Conservation (phyloP, 2,888 invertebrate species). For the Pharmacophagus antenor region DNA sequence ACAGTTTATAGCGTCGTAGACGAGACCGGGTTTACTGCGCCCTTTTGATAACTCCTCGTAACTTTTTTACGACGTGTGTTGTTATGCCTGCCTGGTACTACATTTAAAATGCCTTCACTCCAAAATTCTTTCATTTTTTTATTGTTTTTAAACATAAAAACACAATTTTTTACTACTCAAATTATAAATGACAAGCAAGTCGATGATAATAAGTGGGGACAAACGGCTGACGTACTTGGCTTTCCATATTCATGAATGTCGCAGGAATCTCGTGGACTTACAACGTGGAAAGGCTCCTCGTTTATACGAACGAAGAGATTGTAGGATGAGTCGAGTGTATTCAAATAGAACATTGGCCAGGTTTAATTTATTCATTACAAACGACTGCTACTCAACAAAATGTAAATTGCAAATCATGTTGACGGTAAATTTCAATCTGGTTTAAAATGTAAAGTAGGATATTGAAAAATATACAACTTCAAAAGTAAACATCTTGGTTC, state of each 20-base stretch:
- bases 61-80: constrained; percentile 65
- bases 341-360: constrained; percentile 14
- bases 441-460: background rate
- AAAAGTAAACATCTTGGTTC: too few species aligned
- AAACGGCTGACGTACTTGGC: background rate
- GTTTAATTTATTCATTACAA: constrained; percentile 26
- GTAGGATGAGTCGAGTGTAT: constrained; percentile 11
- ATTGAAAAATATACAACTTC: too few species aligned
- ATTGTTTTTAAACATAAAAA: too few species aligned
- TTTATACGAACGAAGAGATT: constrained; percentile 21
- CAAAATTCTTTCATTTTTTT: too few species aligned
- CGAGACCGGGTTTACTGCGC: constrained; percentile 58
- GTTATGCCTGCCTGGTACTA: constrained; percentile 61
- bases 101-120: constrained; percentile 31
- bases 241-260: constrained; percentile 29
- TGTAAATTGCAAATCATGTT: constrained; percentile 21
- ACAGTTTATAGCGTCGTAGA: constrained; percentile 56
- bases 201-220: background rate
- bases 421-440: constrained; percentile 2
- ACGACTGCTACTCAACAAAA: constrained; percentile 22
- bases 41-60: constrained; percentile 71
- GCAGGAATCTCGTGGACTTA: constrained; percentile 22
- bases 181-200: background rate
- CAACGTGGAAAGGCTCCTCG: constrained; percentile 22
- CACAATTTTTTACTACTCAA: too few species aligned